These are phyloP conservation scores for Luperina nickerlii DNA, from an alignment of 2,888 invertebrate species.

Conservation along the genomic window DNA sequence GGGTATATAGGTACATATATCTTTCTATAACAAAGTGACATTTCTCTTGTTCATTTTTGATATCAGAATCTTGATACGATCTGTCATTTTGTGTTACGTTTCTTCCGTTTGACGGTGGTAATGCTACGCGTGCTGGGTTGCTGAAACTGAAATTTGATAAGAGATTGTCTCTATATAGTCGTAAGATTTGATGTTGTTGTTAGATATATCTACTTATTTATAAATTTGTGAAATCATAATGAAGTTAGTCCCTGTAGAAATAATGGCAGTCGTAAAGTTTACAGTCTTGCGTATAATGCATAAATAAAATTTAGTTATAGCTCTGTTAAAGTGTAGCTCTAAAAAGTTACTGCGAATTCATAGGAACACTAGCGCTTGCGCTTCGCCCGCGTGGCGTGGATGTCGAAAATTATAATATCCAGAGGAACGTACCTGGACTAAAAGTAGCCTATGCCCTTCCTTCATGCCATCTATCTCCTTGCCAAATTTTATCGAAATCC, in stretches of 20 bases:
- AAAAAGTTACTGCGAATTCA: constrained; percentile 3
- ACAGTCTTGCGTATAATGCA: not conserved
- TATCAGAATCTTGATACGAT: too few relatives aligned
- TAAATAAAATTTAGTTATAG: not conserved
- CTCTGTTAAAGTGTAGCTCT: not conserved
- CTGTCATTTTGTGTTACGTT: too few relatives aligned
- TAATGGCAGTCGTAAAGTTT: constrained; percentile 4
- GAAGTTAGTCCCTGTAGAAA: not conserved
- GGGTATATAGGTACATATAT: too few relatives aligned
- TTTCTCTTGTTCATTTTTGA: too few relatives aligned
- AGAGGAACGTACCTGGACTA: not conserved
- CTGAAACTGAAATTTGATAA: not conserved
- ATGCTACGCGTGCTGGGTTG: too few relatives aligned
- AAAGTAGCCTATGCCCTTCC: not conserved
- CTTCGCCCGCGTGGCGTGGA: not conserved
- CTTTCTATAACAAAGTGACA: too few relatives aligned
- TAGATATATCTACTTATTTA: not conserved
- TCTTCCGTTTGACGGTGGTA: too few relatives aligned
- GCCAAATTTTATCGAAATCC: not conserved
- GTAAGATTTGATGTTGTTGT: not conserved
- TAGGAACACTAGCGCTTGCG: not conserved
- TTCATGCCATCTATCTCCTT: not conserved
- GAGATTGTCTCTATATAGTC: not conserved
- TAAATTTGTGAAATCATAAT: not conserved
- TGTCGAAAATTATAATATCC: not conserved